Conservation (phyloP, 2,888 invertebrate genomes). For the Troides oblongomaculatus region DNA sequence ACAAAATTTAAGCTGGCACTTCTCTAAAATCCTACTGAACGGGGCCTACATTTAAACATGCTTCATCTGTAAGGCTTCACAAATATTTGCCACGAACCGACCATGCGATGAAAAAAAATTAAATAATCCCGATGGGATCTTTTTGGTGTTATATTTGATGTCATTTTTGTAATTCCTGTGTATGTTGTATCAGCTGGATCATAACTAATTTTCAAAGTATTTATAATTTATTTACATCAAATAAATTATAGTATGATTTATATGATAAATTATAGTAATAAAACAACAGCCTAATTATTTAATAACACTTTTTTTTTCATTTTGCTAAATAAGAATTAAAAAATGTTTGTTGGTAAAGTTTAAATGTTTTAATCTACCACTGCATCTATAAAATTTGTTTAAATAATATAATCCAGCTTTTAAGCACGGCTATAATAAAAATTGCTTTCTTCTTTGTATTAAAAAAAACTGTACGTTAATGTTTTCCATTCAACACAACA, state of each 20-base stretch:
- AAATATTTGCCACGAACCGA: constrained; percentile 42
- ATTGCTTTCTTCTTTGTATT: constrained; percentile 11
- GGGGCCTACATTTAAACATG: constrained; percentile 51
- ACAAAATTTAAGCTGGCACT: constrained; percentile 55
- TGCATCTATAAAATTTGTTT: neutral
- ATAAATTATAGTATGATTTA: no score
- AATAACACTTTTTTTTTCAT: no score
- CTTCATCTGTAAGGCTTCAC: constrained; percentile 53
- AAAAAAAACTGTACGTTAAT: neutral
- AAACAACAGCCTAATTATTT: no score
- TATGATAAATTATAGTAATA: no score
- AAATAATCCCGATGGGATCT: constrained; percentile 22
- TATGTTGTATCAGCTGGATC: constrained; percentile 20
- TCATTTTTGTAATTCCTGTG: constrained; percentile 28
- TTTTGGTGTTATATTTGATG: constrained; percentile 22
- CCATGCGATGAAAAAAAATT: constrained; percentile 26
- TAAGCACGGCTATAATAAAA: constrained; percentile 8
- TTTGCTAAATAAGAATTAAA: no score
- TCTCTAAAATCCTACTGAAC: constrained; percentile 55
- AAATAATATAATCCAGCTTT: constrained; percentile 13
- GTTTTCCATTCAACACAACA: neutral
- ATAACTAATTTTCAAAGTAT: neutral
- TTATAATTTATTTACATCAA: no score
- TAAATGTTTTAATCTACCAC: no score
- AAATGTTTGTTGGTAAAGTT: no score